Evolutionary conservation across 2,113 vertebrate species (phyloP).

Genomic region (Phocoena sinus): DNA sequence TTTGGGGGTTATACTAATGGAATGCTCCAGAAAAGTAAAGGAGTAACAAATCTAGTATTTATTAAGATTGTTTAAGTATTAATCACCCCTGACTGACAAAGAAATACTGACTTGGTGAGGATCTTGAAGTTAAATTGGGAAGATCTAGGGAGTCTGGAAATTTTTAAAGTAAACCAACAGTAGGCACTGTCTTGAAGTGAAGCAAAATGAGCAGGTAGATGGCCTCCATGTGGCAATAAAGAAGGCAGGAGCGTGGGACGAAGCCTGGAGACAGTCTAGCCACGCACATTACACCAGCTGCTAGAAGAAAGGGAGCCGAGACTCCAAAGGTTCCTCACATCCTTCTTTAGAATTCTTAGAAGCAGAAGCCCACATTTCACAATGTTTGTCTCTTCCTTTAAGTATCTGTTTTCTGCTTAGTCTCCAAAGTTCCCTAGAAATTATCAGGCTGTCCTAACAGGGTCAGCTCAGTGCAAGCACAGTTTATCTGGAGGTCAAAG

Average conservation of each 20-base stretch:
- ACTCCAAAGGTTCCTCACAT: neutral
- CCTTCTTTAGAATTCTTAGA: neutral
- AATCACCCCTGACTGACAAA: neutral
- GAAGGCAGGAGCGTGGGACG: neutral
- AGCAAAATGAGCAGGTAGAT: neutral
- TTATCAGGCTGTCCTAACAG: neutral
- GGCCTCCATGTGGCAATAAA: neutral
- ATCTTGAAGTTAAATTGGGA: neutral
- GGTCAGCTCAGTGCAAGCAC: neutral
- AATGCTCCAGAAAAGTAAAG: slow-evolving; percentile 16
- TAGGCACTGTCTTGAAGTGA: neutral
- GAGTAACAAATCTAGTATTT: neutral
- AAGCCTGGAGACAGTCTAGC: neutral
- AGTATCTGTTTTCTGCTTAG: neutral
- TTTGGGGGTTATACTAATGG: neutral
- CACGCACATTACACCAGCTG: neutral
- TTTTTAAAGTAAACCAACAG: neutral
- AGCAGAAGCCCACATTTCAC: neutral
- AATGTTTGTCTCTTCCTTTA: neutral
- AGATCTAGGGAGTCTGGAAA: neutral
- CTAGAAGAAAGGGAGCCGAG: neutral
- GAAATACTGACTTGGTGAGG: neutral
- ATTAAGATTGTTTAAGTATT: neutral
- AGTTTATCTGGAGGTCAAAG: neutral
- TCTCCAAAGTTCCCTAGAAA: neutral